A percentile compares a stretch with the other conserved stretches of the same genome.
Conservation (phyloP, 1,140 invertebrate genomes). For the Drosophila seguyi region DNA sequence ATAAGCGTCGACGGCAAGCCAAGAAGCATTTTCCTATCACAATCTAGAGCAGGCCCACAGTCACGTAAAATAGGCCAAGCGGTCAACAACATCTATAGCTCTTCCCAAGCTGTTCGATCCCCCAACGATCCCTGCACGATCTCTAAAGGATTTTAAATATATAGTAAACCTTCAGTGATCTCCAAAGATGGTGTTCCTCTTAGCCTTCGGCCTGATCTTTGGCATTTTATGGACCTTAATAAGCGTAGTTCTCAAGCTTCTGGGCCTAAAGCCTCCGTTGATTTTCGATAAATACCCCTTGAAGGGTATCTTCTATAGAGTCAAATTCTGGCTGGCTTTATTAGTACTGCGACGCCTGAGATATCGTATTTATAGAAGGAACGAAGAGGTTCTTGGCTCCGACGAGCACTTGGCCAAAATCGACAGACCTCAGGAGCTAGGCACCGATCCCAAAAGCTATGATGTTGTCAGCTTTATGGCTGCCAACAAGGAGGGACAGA, state of each 20-base stretch:
- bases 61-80: conserved; percentile 28
- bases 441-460: conserved; percentile 73
- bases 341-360: conserved; percentile 64
- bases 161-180: not conserved
- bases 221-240: conserved; percentile 29
- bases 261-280: conserved; percentile 62
- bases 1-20: conserved; percentile 6
- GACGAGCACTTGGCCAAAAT: conserved; percentile 52
- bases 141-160: not conserved
- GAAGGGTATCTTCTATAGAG: conserved; percentile 70
- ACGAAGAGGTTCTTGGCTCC: conserved; percentile 58
- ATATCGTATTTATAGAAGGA: conserved; percentile 63
- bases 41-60: conserved; percentile 9
- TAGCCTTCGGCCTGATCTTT: conserved; percentile 38
- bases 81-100: not conserved
- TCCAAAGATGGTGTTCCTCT: conserved; percentile 41
- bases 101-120: not conserved
- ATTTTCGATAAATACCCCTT: conserved; percentile 79
- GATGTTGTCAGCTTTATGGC: conserved; percentile 81
- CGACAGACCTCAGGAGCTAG: conserved; percentile 63
- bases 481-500: conserved; percentile 62
- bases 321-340: conserved; percentile 70
- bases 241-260: conserved; percentile 36
- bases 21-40: conserved; percentile 4
- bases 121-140: no score